Percentiles rank a stretch among this genome's conserved stretches.
phyloP scores from a whole-genome alignment of 2,888 invertebrate genomes.

The Phymatocera aterrima region DNA sequence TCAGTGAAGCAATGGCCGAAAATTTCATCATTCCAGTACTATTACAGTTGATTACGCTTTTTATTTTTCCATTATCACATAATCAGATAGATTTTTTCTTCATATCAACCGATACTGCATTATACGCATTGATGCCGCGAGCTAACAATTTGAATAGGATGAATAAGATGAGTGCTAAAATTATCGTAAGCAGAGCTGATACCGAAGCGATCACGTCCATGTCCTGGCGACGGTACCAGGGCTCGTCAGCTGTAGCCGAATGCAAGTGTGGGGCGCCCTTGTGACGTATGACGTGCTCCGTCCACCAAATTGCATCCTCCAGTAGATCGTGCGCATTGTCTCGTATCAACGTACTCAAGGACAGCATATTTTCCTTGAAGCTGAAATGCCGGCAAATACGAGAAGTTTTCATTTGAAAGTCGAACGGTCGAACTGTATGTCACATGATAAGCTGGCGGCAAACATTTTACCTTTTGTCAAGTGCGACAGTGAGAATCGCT shows the following conservation, averaged over 20 bases:
- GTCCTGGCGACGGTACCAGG: conserved; percentile 55
- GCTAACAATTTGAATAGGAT: not conserved
- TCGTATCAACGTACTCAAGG: conserved; percentile 3
- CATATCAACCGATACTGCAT: not conserved
- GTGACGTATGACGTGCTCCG: conserved; percentile 59
- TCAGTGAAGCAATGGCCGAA: too few relatives aligned
- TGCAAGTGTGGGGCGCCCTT: conserved; percentile 56
- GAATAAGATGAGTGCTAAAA: not conserved
- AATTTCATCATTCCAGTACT: too few relatives aligned
- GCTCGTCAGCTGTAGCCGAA: conserved; percentile 50
- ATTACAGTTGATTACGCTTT: too few relatives aligned
- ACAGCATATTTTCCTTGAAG: conserved; percentile 56
- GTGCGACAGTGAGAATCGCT: conserved; percentile 52
- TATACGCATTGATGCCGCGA: not conserved
- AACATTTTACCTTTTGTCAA: conserved; percentile 51
- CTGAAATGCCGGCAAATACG: conserved; percentile 44
- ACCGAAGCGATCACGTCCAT: conserved; percentile 56
- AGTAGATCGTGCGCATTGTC: conserved; percentile 54
- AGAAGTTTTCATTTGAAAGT: not conserved
- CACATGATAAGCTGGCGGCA: not conserved
- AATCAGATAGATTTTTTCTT: not conserved
- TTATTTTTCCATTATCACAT: too few relatives aligned
- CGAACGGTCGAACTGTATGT: not conserved
- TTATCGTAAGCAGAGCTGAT: conserved; percentile 38
- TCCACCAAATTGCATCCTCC: conserved; percentile 58